These are phyloP conservation scores for Ictidomys tridecemlineatus DNA, from an alignment of 2,113 vertebrate genomes.

Conservation along the genomic window DNA sequence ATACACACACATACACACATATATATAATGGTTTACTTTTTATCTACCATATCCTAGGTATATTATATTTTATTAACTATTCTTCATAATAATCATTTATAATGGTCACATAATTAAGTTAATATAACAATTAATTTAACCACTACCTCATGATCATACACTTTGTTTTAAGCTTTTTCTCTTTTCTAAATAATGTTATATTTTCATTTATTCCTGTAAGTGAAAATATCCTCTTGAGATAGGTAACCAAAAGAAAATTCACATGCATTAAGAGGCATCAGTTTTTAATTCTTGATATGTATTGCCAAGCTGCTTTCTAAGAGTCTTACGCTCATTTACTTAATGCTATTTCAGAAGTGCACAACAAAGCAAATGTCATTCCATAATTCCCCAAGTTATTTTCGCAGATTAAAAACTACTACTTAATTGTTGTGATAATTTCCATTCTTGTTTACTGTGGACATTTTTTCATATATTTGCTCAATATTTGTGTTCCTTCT, in stretches of 20 bases:
- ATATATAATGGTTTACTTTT: neutral
- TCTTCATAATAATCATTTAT: slow-evolving; percentile 47
- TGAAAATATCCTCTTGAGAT: slow-evolving; percentile 22
- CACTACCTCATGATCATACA: neutral
- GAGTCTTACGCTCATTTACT: neutral
- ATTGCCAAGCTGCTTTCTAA: neutral
- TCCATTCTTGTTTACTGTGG: neutral
- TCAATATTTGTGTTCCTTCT: neutral
- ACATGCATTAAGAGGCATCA: neutral
- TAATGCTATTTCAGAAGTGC: neutral
- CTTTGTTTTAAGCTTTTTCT: slow-evolving; percentile 2
- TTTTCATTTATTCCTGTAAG: slow-evolving; percentile 9
- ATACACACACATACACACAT: no score
- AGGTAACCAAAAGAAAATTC: neutral
- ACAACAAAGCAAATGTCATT: neutral
- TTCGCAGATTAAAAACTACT: neutral
- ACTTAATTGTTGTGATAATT: neutral
- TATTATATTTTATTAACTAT: slow-evolving; percentile 22
- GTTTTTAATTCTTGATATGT: neutral
- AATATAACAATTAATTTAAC: slow-evolving; percentile 12
- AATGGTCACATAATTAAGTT: neutral
- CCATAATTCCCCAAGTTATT: neutral
- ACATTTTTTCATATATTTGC: neutral
- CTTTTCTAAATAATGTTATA: slow-evolving; percentile 50
- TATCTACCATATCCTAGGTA: neutral